phyloP scores from a whole-genome alignment of 1,140 invertebrate genomes.

The Brachionus sp. region DNA sequence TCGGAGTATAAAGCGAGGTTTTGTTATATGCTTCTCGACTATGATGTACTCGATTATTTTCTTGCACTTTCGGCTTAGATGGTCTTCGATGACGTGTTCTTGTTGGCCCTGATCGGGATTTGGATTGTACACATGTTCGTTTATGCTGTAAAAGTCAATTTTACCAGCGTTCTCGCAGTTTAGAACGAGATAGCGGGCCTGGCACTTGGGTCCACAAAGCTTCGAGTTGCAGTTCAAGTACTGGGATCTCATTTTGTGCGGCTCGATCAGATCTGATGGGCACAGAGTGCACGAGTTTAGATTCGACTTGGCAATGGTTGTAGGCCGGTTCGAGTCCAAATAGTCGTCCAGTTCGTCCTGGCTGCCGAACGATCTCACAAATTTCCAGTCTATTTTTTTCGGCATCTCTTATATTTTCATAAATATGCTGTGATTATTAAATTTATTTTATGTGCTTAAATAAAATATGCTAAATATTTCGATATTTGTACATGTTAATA shows the following conservation, averaged over 20 bases:
- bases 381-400: conserved; percentile 34
- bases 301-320: conserved; percentile 1
- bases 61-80: conserved; percentile 12
- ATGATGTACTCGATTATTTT: conserved; percentile 19
- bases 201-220: background rate
- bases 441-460: background rate
- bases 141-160: conserved; percentile 12
- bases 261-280: background rate
- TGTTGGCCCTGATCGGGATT: no score
- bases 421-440: background rate
- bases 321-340: background rate
- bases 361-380: background rate
- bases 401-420: background rate
- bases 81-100: background rate
- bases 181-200: background rate
- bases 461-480: background rate
- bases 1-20: background rate
- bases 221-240: conserved; percentile 23
- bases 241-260: conserved; percentile 21
- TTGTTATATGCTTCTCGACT: conserved; percentile 8
- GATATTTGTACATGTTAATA: background rate
- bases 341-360: conserved; percentile 4
- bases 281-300: background rate
- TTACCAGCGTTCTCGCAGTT: conserved; percentile 15
- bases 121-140: background rate